Conservation (phyloP, 2,113 vertebrate species). For the Chionomys nivalis region DNA sequence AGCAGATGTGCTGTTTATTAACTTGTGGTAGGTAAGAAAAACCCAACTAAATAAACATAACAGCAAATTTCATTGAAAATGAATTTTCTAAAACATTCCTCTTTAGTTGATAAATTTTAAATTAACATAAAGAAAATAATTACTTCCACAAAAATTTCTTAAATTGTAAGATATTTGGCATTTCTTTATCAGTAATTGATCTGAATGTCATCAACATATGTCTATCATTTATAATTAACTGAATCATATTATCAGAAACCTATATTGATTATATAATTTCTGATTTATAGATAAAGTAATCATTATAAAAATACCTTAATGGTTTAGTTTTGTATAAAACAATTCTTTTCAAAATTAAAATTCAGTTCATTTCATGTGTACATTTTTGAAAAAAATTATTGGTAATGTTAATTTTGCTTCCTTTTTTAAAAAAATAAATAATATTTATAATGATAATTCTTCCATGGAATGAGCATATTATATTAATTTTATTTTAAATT, state of each 20-base stretch:
- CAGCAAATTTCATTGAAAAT: constrained; percentile 30
- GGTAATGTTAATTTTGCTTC: background rate
- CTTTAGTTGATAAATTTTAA: constrained; percentile 1
- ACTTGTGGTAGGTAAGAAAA: background rate
- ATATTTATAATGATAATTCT: background rate
- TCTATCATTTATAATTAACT: too few species aligned
- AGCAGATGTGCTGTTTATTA: constrained; percentile 53
- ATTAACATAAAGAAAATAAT: background rate
- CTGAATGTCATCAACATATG: background rate
- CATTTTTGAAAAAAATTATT: too few species aligned
- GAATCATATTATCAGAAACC: too few species aligned
- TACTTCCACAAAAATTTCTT: background rate
- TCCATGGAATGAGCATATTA: background rate
- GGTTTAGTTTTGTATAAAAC: background rate
- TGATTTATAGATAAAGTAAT: background rate
- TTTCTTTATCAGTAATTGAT: background rate
- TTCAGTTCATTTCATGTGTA: background rate
- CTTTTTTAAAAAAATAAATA: background rate
- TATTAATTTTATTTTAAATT: background rate
- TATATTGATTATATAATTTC: background rate
- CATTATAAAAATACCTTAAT: background rate
- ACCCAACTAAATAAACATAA: constrained; percentile 42
- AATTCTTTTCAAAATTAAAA: background rate
- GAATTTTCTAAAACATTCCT: background rate
- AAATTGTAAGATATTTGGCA: background rate